These are phyloP conservation scores for Semotilus atromaculatus DNA, from an alignment of 2,797 vertebrate genomes.

Conservation along the genomic window DNA sequence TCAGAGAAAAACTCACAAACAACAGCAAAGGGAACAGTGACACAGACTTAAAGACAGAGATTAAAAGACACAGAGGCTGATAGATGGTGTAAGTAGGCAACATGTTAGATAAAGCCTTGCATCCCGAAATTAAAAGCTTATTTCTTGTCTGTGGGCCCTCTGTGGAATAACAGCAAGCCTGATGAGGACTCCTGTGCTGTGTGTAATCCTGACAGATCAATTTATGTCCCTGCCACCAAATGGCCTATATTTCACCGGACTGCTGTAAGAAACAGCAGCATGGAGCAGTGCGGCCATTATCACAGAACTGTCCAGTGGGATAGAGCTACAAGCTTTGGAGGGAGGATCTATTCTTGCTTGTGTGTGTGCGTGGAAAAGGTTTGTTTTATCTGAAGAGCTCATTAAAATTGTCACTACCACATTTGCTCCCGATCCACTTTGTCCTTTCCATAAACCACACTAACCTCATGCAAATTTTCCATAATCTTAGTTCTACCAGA, in stretches of 20 bases:
- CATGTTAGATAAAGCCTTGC: slow-evolving; percentile 24
- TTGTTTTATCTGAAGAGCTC: slow-evolving; percentile 27
- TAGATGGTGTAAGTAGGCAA: slow-evolving; percentile 21
- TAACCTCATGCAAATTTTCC: background rate
- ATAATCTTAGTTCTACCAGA: too few species aligned
- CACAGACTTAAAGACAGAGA: background rate
- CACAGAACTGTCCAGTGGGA: background rate
- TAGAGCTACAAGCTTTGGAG: background rate
- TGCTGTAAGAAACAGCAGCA: slow-evolving; percentile 21
- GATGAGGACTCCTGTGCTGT: slow-evolving; percentile 33
- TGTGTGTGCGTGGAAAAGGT: slow-evolving; percentile 15
- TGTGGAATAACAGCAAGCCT: slow-evolving; percentile 25
- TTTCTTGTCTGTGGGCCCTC: slow-evolving; percentile 26
- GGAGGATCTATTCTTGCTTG: background rate
- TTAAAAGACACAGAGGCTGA: slow-evolving; percentile 11
- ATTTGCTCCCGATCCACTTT: background rate
- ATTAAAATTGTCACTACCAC: background rate
- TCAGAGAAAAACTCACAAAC: slow-evolving; percentile 59
- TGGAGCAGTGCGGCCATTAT: background rate
- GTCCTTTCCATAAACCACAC: background rate
- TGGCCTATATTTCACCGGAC: slow-evolving; percentile 50
- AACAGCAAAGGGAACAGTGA: slow-evolving; percentile 21
- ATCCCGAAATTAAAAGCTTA: slow-evolving; percentile 28
- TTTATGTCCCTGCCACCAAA: slow-evolving; percentile 43
- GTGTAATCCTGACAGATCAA: slow-evolving; percentile 39